Evolutionary conservation across 2,797 vertebrate genomes (phyloP).

Genomic region (Picus viridis): DNA sequence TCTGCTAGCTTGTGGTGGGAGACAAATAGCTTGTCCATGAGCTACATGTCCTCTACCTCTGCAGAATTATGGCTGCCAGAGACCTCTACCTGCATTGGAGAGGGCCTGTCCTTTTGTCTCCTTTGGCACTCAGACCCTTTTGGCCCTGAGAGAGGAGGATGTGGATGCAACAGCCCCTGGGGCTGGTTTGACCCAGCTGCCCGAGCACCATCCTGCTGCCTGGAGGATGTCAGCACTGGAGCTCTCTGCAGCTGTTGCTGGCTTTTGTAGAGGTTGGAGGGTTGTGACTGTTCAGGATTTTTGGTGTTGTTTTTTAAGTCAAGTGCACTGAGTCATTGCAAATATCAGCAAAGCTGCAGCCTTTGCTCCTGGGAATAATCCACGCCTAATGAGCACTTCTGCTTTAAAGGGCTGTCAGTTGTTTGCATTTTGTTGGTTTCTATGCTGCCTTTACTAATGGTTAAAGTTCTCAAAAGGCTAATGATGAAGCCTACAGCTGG

Average conservation of each 20-base stretch:
- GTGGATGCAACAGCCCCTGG: rapidly evolving
- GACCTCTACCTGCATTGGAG: neutral
- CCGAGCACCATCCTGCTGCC: neutral
- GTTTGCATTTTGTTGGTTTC: neutral
- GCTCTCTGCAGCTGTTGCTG: constrained; percentile 50
- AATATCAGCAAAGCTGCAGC: constrained; percentile 53
- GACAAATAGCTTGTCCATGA: neutral
- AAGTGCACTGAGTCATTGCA: constrained; percentile 56
- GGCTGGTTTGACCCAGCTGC: neutral
- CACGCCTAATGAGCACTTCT: neutral
- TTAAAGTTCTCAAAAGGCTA: neutral
- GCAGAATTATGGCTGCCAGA: neutral
- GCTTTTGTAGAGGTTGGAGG: neutral
- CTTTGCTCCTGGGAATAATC: constrained; percentile 43
- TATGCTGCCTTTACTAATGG: neutral
- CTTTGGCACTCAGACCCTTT: neutral
- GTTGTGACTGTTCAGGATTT: neutral
- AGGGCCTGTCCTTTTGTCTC: neutral
- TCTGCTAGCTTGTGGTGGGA: neutral
- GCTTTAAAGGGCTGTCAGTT: neutral
- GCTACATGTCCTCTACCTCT: neutral
- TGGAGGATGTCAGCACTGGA: neutral
- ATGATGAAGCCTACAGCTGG: neutral
- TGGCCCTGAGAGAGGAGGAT: neutral
- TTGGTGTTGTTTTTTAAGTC: neutral